Conservation (phyloP, 2,113 vertebrate species). For the Syngnathus scovelli region DNA sequence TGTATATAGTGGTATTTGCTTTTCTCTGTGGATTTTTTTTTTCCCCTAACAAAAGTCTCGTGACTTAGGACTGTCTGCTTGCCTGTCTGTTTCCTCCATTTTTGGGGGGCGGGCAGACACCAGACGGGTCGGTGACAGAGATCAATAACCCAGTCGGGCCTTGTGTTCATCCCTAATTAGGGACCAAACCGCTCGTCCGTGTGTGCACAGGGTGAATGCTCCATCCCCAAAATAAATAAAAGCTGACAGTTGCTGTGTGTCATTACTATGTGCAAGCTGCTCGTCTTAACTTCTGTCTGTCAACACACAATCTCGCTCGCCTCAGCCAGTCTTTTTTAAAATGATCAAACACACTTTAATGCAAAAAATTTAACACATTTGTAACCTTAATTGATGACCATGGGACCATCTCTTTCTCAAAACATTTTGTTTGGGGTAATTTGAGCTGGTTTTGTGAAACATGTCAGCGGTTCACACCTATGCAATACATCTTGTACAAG, state of each 20-base stretch:
- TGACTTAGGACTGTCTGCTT: constrained; percentile 41
- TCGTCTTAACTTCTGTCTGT: background rate
- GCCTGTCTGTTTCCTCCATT: constrained; percentile 13
- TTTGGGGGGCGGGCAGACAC: constrained; percentile 52
- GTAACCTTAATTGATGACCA: background rate
- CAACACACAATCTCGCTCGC: background rate
- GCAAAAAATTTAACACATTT: background rate
- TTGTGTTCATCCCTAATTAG: constrained; percentile 75
- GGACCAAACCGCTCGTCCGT: constrained; percentile 67
- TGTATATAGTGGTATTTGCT: constrained; percentile 25
- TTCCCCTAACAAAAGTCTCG: constrained; percentile 2
- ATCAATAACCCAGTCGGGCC: constrained; percentile 77
- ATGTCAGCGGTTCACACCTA: too few relatives aligned
- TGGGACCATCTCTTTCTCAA: too few relatives aligned
- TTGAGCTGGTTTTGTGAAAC: too few relatives aligned
- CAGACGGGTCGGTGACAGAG: constrained; percentile 69
- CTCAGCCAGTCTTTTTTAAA: background rate
- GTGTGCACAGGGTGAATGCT: constrained; percentile 62
- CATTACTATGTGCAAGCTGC: background rate
- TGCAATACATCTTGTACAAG: too few relatives aligned
- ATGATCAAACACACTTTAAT: background rate
- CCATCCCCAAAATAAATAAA: constrained; percentile 57
- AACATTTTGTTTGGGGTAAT: too few relatives aligned
- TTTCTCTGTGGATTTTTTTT: constrained; percentile 30
- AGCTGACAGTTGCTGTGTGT: constrained; percentile 21